These are phyloP conservation scores for Pangasianodon hypophthalmus DNA, from an alignment of 2,113 vertebrate species.

Conservation along the genomic window DNA sequence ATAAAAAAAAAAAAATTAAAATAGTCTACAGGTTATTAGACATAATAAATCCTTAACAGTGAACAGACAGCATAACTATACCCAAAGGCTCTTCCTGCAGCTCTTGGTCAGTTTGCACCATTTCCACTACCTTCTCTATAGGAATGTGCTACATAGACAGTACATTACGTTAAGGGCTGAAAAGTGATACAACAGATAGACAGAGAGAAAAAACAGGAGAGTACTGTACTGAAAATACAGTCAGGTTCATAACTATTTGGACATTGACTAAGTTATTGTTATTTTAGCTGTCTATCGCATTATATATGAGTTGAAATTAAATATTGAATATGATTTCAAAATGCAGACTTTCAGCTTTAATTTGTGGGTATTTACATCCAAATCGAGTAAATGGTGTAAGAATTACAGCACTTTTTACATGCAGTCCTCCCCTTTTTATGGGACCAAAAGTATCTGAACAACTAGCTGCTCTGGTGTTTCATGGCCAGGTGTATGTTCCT, in stretches of 20 bases:
- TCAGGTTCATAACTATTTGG: neutral
- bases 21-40: neutral
- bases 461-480: too few species aligned
- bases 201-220: neutral
- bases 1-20: constrained; percentile 28
- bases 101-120: constrained; percentile 48
- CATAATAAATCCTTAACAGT: constrained; percentile 5
- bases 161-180: neutral
- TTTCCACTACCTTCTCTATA: constrained; percentile 57
- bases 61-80: constrained; percentile 46
- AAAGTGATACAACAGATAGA: neutral
- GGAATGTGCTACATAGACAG: constrained; percentile 60
- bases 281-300: neutral
- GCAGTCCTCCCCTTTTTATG: neutral
- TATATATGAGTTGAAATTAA: neutral
- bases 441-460: neutral
- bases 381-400: neutral
- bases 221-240: constrained; percentile 1
- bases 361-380: neutral
- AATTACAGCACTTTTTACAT: neutral
- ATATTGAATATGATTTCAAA: neutral
- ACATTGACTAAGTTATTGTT: neutral
- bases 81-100: constrained; percentile 59
- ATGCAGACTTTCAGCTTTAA: neutral
- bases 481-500: too few species aligned